phyloP scores from a whole-genome alignment of 2,888 invertebrate genomes.

The Dysmachus trigonus region DNA sequence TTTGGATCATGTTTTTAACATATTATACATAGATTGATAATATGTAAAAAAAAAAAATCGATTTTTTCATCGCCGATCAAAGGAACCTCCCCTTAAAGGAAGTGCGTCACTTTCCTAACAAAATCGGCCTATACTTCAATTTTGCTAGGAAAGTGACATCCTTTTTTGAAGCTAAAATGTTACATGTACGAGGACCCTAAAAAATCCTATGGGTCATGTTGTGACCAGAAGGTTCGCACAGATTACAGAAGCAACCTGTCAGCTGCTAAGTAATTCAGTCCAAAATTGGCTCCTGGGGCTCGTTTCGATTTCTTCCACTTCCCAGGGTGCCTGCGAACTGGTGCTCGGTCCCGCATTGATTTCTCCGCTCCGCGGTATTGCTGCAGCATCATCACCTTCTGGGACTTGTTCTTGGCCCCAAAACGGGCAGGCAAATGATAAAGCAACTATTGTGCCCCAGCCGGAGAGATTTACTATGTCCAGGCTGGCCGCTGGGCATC shows the following conservation, averaged over 20 bases:
- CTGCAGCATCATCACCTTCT: not conserved
- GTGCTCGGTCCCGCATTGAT: not conserved
- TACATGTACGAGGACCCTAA: not conserved
- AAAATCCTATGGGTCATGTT: not conserved
- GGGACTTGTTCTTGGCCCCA: not conserved
- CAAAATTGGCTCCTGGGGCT: not conserved
- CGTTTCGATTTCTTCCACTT: not conserved
- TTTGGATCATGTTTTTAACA: too few species aligned
- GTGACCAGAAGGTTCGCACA: not conserved
- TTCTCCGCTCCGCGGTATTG: not conserved
- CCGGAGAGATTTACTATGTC: not conserved
- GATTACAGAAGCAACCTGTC: not conserved
- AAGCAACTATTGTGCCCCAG: conserved; percentile 17
- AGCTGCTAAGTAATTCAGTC: conserved; percentile 3
- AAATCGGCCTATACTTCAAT: too few species aligned
- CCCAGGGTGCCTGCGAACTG: not conserved
- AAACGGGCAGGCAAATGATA: not conserved
- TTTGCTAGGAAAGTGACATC: too few species aligned
- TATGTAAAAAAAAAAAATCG: too few species aligned
- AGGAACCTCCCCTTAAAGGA: too few species aligned
- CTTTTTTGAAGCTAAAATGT: too few species aligned
- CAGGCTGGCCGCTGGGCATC: not conserved
- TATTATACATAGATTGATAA: too few species aligned
- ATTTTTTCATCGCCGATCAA: too few species aligned
- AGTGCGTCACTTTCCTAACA: too few species aligned